These are phyloP conservation scores for Thyatira batis DNA, from an alignment of 2,888 invertebrate genomes.

Conservation along the genomic window DNA sequence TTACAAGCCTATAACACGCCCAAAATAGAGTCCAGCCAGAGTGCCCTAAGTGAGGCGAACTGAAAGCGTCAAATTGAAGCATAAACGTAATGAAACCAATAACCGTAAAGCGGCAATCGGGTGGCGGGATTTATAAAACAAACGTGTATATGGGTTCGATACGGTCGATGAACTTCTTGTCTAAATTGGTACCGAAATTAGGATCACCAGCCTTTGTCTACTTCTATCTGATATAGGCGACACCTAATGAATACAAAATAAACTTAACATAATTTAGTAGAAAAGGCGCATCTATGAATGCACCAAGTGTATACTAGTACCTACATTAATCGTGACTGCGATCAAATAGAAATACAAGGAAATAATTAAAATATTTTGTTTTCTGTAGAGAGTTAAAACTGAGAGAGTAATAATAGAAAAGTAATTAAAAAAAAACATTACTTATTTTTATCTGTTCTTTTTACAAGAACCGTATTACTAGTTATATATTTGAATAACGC, in stretches of 20 bases:
- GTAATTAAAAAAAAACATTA: background rate
- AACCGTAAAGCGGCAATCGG: conserved; percentile 57
- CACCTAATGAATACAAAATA: background rate
- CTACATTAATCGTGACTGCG: no score
- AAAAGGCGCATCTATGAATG: no score
- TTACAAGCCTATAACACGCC: conserved; percentile 7
- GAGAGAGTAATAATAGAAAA: no score
- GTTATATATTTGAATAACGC: conserved; percentile 41
- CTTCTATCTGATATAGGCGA: background rate
- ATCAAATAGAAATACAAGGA: no score
- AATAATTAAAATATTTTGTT: no score
- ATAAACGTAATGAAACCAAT: conserved; percentile 60
- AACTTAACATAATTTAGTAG: no score
- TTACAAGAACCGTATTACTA: conserved; percentile 20
- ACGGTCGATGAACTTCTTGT: conserved; percentile 57
- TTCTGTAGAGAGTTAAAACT: no score
- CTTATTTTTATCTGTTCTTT: background rate
- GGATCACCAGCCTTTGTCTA: conserved; percentile 1
- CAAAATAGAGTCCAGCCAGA: conserved; percentile 38
- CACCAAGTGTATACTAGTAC: no score
- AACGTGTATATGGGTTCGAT: conserved; percentile 42
- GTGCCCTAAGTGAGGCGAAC: conserved; percentile 45
- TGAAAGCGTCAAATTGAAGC: conserved; percentile 58
- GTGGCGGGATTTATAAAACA: conserved; percentile 57
- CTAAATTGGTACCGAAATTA: conserved; percentile 34